Evolutionary conservation across 2,888 invertebrate genomes (phyloP).

Genomic region (Neoaliturus tenellus): DNA sequence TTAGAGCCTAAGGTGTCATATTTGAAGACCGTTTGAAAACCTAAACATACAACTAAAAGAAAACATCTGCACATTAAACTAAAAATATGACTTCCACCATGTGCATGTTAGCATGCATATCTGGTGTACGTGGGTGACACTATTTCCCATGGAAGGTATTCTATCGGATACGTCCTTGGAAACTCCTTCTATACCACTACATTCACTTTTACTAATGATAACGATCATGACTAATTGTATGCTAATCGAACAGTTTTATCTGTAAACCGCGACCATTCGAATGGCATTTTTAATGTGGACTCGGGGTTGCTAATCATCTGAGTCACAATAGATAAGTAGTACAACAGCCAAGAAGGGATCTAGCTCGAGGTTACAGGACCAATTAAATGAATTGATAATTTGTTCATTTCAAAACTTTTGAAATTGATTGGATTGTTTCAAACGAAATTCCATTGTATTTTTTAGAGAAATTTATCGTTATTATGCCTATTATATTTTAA

Average conservation of each 20-base stretch:
- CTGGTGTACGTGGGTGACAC: neutral
- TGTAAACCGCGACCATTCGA: neutral
- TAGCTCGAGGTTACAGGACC: neutral
- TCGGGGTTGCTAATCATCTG: neutral
- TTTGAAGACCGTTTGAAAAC: too few species aligned
- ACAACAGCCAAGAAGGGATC: neutral
- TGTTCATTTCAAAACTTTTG: too few species aligned
- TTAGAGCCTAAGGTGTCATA: too few species aligned
- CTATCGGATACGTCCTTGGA: neutral
- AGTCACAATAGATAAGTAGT: neutral
- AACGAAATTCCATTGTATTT: too few species aligned
- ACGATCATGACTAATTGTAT: slow-evolving; percentile 46
- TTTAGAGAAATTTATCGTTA: too few species aligned
- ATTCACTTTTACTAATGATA: slow-evolving; percentile 39
- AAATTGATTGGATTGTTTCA: too few species aligned
- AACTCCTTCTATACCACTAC: slow-evolving; percentile 7
- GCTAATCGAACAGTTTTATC: slow-evolving; percentile 24
- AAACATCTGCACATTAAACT: neutral
- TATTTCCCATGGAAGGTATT: neutral
- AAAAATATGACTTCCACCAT: neutral
- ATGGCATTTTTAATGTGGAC: neutral
- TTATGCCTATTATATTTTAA: too few species aligned
- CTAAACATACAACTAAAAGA: too few species aligned
- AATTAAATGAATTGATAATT: too few species aligned
- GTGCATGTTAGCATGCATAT: neutral